phyloP scores from a whole-genome alignment of 1,140 invertebrate genomes.

The Dreissena rostriformis region DNA sequence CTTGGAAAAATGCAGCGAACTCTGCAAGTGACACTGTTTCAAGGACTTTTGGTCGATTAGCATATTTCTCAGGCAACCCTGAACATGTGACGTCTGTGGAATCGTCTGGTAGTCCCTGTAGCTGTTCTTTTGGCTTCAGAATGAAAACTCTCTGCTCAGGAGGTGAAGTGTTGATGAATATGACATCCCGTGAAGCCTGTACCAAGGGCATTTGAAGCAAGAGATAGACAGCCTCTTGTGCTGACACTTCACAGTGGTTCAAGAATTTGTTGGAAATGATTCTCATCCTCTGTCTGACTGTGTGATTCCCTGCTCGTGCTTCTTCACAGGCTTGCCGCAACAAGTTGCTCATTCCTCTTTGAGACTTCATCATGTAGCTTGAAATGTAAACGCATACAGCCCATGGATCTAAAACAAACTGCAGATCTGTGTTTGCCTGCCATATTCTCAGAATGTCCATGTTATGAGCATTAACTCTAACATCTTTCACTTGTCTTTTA shows the following conservation, averaged over 20 bases:
- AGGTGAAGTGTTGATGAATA: constrained; percentile 59
- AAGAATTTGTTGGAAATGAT: constrained; percentile 58
- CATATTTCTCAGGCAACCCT: constrained; percentile 7
- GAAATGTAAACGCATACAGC: constrained; percentile 57
- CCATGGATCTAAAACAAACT: constrained; percentile 58
- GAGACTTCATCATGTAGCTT: constrained; percentile 57
- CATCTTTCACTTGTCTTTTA: constrained; percentile 47
- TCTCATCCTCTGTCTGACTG: constrained; percentile 44
- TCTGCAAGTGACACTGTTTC: constrained; percentile 19
- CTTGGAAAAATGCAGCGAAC: constrained; percentile 22
- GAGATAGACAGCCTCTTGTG: constrained; percentile 60
- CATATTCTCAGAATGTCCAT: constrained; percentile 48
- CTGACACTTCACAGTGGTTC: constrained; percentile 56
- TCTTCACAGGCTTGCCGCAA: constrained; percentile 50
- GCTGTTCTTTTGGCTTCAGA: constrained; percentile 33
- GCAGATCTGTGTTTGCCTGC: constrained; percentile 60
- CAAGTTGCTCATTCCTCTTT: constrained; percentile 53
- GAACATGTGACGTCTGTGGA: constrained; percentile 29
- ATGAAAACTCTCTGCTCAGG: constrained; percentile 25
- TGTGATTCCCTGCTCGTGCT: constrained; percentile 47
- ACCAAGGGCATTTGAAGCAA: constrained; percentile 56
- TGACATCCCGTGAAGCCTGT: constrained; percentile 33
- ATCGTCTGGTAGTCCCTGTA: constrained; percentile 25
- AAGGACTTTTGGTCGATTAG: background rate
- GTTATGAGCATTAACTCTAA: constrained; percentile 57